Evolutionary conservation across 2,797 vertebrate genomes (phyloP), one percentile per base, ranked within the genome.

Genomic region (Centroberyx gerrardi): DNA sequence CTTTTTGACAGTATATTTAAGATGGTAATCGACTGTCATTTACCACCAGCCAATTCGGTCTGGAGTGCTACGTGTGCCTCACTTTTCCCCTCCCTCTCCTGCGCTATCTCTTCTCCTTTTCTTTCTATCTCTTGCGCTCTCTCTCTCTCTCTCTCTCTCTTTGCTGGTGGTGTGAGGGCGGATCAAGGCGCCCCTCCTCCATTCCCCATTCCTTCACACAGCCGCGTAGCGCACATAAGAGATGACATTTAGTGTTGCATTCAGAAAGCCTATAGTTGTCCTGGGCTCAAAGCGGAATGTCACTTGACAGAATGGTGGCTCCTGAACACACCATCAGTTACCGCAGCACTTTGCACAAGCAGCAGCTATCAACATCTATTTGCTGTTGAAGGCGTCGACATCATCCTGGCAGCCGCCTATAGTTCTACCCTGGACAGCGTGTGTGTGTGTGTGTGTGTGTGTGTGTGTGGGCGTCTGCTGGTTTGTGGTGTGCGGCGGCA

Each of bases 1-100:
- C 90, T 94, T 93, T 93, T 80, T 93, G 93, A 94, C 92, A 92
- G 86, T 91, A 88, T 92, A 89, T 93, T 94, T 94, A 94, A 92
- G 92, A 92, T 91, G 90, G 88, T 93, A 94, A 95, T 92, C 80
- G 84, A 83, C 87, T 93, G 88, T 92, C 91, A 93, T 93, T 94
- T 94, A 90, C 86, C 69, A 61, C 76, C 84, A 22, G 88, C 87
- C 90, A 90, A 76, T 94, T 92, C 66, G 17, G 72, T 88, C 82
- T 79, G 67, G 84, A 93, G 92, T 88, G 86, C 85, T 84, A 76
- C 63, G 80, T 80, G 58, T 33, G 76, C 61, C 76, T 73, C 70
- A 18, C 72, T 72, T 69, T 76, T 22, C 22, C 67, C 66, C 81
- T 68, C 71, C 76, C 67, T 55, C 69, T 61, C 49, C 1, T 27